Evolutionary conservation across 2,888 invertebrate genomes (phyloP).

Genomic region (Crioceris asparagi): DNA sequence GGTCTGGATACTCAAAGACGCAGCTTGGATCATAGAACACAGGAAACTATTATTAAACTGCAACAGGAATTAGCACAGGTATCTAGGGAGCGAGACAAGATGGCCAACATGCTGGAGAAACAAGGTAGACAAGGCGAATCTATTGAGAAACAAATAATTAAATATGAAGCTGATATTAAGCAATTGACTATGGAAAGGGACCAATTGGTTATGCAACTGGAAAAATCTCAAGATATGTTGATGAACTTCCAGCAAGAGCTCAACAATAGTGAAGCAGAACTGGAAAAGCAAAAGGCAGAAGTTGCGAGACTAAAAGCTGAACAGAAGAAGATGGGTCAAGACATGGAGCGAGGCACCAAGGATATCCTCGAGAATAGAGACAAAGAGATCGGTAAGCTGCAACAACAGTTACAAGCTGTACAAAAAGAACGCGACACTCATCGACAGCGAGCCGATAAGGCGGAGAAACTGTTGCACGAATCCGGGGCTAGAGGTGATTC

Average conservation of each 20-base stretch:
- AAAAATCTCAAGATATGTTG: slow-evolving; percentile 87
- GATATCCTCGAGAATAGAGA: slow-evolving; percentile 60
- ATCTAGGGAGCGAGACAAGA: slow-evolving; percentile 60
- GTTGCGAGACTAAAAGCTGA: slow-evolving; percentile 62
- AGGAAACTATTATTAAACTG: slow-evolving; percentile 59
- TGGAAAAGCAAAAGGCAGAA: slow-evolving; percentile 72
- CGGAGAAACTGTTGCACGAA: slow-evolving; percentile 66
- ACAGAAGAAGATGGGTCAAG: slow-evolving; percentile 59
- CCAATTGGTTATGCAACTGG: slow-evolving; percentile 78
- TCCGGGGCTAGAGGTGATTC: slow-evolving; percentile 49
- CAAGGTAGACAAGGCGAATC: slow-evolving; percentile 70
- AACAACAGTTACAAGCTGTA: slow-evolving; percentile 54
- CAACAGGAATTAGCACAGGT: slow-evolving; percentile 56
- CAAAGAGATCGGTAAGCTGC: slow-evolving; percentile 57
- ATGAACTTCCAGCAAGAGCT: slow-evolving; percentile 88
- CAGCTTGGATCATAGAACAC: slow-evolving; percentile 55
- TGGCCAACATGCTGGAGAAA: slow-evolving; percentile 66
- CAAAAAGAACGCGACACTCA: slow-evolving; percentile 55
- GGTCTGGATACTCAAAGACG: slow-evolving; percentile 55
- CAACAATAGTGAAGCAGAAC: slow-evolving; percentile 70
- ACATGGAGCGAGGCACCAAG: slow-evolving; percentile 58
- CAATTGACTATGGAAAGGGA: slow-evolving; percentile 78
- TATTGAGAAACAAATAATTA: slow-evolving; percentile 74
- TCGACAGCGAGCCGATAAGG: slow-evolving; percentile 58
- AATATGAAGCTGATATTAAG: slow-evolving; percentile 75